Evolutionary conservation across 1,140 invertebrate species (phyloP), one percentile per base, ranked within the genome.

Genomic region (Pseudobourletiella spinata): DNA sequence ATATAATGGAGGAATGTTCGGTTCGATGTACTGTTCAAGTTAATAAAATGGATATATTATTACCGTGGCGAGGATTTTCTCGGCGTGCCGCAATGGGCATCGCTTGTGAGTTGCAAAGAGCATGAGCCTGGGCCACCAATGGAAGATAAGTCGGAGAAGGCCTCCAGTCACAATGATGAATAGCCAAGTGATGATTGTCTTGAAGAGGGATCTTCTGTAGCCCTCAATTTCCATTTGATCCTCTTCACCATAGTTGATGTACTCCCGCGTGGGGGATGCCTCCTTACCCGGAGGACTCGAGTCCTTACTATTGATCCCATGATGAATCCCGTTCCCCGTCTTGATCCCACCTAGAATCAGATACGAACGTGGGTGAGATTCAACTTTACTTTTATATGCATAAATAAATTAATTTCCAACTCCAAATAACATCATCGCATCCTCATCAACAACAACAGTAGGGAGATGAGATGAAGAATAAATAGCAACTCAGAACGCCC

Each of bases 61-160:
- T 79, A 87, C 86, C 70, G 86, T 80, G 64, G 94, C 79, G 14
- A 95, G 75, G 43, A 95, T 79, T 73, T 84, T 85, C 18, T 86
- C 82, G 1, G 91, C 90, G 16, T 78, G 71, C 44, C 79, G 77
- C 26, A 95, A 78, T 35, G 81, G 73, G 71, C 87, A 91, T 66
- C 77, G 77, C 24, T 73, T 74, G 71, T 88, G 85, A 1, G 87
- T 91, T 1, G 83, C 79, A 58, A 86, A 84, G 18, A 95, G 77
- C 70, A 85, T 79, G 75, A 87, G 82, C 55, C 42, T 4, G 25
- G 56, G 56, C 56, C 56, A 57, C 56, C 56, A 57, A 26, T 57
- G 56, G 24, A 57, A 57, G 32, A 94, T 72, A 30, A 95, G 77
- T 29, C 87, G 80, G 3, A 93, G 76, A 8, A 88, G 71, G 28